Evolutionary conservation across 2,113 vertebrate species (phyloP).

Genomic region (Sclerurus mexicanus): DNA sequence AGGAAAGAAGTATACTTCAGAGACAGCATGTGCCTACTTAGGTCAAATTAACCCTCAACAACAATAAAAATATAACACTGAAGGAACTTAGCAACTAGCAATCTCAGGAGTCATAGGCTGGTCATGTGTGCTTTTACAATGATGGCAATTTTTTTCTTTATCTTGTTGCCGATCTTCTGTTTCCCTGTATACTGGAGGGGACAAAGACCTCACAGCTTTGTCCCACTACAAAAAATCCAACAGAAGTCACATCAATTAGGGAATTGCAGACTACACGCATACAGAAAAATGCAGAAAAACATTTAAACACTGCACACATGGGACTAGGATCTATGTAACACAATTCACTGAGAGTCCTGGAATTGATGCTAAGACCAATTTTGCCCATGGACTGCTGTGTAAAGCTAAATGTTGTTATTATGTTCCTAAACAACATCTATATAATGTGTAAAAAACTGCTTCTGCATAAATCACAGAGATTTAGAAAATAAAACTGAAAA

Average conservation of each 20-base stretch:
- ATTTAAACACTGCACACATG: background rate
- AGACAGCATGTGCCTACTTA: background rate
- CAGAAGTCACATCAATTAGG: background rate
- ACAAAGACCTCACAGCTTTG: background rate
- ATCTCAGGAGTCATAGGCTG: background rate
- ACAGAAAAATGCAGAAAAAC: background rate
- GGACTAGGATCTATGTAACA: background rate
- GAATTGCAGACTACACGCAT: background rate
- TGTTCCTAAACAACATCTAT: background rate
- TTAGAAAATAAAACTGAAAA: background rate
- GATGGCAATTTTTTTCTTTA: background rate
- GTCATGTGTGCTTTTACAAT: background rate
- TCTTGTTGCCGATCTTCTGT: background rate
- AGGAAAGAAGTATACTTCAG: background rate
- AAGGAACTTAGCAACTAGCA: background rate
- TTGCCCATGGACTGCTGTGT: background rate
- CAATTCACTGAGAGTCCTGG: background rate
- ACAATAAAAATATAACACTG: constrained; percentile 14
- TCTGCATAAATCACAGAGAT: background rate
- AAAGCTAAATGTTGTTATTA: background rate
- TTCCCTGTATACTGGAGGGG: background rate
- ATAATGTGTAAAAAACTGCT: background rate
- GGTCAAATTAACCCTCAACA: constrained; percentile 40
- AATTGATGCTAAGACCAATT: background rate
- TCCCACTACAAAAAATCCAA: background rate